Base-by-base conservation (phyloP, 2,888 invertebrate genomes). In the Apamea sordens region DNA sequence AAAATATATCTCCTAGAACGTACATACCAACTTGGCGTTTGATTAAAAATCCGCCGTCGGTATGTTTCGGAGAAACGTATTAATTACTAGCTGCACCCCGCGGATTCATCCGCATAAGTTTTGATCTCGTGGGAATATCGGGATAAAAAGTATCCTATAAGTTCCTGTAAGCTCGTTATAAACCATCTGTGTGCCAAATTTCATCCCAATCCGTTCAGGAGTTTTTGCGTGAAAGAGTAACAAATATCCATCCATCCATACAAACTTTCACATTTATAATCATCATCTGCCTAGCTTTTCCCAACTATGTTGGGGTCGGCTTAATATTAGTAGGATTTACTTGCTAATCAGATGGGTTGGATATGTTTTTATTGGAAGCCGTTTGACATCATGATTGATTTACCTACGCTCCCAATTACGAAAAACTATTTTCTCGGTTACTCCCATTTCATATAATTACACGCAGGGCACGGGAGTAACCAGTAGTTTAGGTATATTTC, bases 61-160 rank as follows among this genome's bases (percentile, higher is more conserved):
- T 24, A 59, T n/a, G 41, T 74, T 28, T 65, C n/a, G 21, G n/a
- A 8, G 74, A 32, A 82, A 32, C 53, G 5, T 63, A 73, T 81
- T 56, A 3, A 47, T 36, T 56, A 47, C 36, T 41, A 41, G 7
- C 41, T 41, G 41, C 41, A 7, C 41, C 41, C 0, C 41, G 7
- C 41, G 41, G 41, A 7, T 41, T 41, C 41, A 41, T 7, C 41
- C 41, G 41, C 41, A 41, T 41, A 41, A 6, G 41, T 41, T 41
- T 41, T 7, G 41, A 41, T 41, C 41, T 7, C 41, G 7, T 41
- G 41, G 41, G 41, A 41, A 41, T 41, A 41, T 41, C 7, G 41
- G 41, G 41, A 41, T 41, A 41, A 41, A 41, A 41, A 7, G 41
- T 41, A 7, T 41, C 41, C 6, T 41, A 41, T 7, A 41, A 7